Base-by-base conservation (phyloP, 2,797 vertebrate species). In the Cyprinella venusta region DNA sequence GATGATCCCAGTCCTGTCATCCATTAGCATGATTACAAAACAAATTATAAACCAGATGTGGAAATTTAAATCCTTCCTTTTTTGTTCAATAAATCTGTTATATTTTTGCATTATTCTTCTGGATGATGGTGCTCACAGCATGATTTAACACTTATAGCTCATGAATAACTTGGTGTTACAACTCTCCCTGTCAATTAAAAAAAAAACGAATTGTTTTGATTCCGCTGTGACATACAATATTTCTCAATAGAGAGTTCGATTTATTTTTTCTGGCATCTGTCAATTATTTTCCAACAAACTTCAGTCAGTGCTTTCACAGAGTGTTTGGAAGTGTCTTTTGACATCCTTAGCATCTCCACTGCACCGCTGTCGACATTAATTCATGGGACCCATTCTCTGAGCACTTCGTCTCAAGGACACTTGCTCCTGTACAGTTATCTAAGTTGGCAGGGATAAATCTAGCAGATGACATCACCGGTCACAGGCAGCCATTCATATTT, bases 401-500 rank as follows among this genome's bases (percentile, higher is more conserved):
- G 85, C 91, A 88, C 84, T 86, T 72, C 86, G 90, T 94, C 91
- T 95, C 94, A 95, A 95, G 95, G 94, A 95, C 94, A 87, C 89
- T 90, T 87, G 88, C 79, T 92, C 91, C 93, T 92, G 85, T 89
- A 90, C 89, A 89, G 91, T 91, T 92, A 91, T 91, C 89, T 78
- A 85, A 92, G 88, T 90, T 92, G 93, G 94, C 92, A 90, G 91
- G 92, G 92, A 94, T 93, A 92, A 93, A 94, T 94, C 91, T 84
- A 89, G 89, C 89, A 88, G 86, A 91, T 94, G 93, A 94, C 93
- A 95, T 95, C 93, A 94, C 88, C 84, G 61, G 89, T 91, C 92
- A 90, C 77, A 90, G 80, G 90, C 92, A 94, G 91, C 93, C 92
- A 92, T 89, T 95, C 92, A 92, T 93, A 94, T 95, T 94, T 95